These are phyloP conservation scores for Ficedula albicollis DNA, from an alignment of 2,797 vertebrate genomes.

Conservation along the genomic window DNA sequence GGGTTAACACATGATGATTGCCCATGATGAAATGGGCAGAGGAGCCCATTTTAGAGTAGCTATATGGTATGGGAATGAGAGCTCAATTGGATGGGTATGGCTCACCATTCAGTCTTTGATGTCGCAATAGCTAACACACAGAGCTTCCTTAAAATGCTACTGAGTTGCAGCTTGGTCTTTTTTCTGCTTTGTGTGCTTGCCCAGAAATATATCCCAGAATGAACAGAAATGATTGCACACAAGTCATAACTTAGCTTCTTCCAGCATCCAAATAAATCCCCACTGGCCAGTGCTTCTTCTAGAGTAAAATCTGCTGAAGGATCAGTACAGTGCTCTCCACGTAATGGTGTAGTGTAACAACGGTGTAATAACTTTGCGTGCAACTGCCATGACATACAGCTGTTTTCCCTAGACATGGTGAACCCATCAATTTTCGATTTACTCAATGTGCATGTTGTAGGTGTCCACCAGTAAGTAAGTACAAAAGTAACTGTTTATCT, in stretches of 20 bases:
- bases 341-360: not conserved
- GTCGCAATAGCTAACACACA: not conserved
- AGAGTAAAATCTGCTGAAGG: not conserved
- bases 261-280: not conserved
- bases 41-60: not conserved
- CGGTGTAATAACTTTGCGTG: not conserved
- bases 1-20: not conserved
- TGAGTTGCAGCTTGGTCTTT: not conserved
- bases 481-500: not conserved
- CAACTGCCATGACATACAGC: not conserved
- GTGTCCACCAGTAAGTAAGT: not conserved
- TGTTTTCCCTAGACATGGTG: not conserved
- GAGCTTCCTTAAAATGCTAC: not conserved
- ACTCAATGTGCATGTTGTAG: not conserved
- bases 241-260: not conserved
- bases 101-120: not conserved
- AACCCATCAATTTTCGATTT: not conserved
- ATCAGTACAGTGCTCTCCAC: not conserved
- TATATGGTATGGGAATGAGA: not conserved
- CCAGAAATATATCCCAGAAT: not conserved
- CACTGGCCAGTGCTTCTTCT: not conserved
- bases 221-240: not conserved
- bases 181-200: not conserved
- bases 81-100: not conserved
- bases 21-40: not conserved